These are phyloP conservation scores for Sceliomorpha sp. DNA, from an alignment of 2,888 invertebrate genomes.

Conservation along the genomic window DNA sequence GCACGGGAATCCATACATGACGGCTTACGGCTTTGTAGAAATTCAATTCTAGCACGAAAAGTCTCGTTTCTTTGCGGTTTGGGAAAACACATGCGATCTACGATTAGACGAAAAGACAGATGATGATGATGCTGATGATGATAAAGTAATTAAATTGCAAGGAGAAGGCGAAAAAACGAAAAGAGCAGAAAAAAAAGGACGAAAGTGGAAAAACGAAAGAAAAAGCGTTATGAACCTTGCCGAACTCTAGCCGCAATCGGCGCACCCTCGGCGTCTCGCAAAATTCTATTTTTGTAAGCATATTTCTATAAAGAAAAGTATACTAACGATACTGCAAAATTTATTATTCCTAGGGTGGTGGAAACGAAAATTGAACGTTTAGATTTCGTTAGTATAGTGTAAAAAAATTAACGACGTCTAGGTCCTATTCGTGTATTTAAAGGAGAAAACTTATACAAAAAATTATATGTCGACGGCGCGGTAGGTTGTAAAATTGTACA, in stretches of 20 bases:
- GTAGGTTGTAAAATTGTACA: conserved; percentile 83
- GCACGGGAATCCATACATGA: conserved; percentile 71
- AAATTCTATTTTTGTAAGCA: conserved; percentile 81
- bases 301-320: conserved; percentile 79
- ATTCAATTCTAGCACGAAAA: conserved; percentile 53
- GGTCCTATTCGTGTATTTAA: conserved; percentile 80
- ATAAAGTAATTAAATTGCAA: conserved; percentile 43
- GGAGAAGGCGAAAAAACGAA: conserved; percentile 31
- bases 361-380: conserved; percentile 80
- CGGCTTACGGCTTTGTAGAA: conserved; percentile 69
- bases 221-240: conserved; percentile 65
- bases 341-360: conserved; percentile 80
- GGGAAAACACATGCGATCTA: conserved; percentile 51
- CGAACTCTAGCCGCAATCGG: conserved; percentile 72
- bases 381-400: conserved; percentile 81
- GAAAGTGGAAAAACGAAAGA: conserved; percentile 44
- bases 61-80: conserved; percentile 56
- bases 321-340: conserved; percentile 81
- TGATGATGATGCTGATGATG: conserved; percentile 22
- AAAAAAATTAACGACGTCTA: conserved; percentile 80
- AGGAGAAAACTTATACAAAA: conserved; percentile 68
- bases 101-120: conserved; percentile 31
- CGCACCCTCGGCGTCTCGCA: conserved; percentile 78
- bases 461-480: conserved; percentile 80
- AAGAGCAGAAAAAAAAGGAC: conserved; percentile 39